phyloP scores from a whole-genome alignment of 2,113 vertebrate genomes.

The Piliocolobus tephrosceles region DNA sequence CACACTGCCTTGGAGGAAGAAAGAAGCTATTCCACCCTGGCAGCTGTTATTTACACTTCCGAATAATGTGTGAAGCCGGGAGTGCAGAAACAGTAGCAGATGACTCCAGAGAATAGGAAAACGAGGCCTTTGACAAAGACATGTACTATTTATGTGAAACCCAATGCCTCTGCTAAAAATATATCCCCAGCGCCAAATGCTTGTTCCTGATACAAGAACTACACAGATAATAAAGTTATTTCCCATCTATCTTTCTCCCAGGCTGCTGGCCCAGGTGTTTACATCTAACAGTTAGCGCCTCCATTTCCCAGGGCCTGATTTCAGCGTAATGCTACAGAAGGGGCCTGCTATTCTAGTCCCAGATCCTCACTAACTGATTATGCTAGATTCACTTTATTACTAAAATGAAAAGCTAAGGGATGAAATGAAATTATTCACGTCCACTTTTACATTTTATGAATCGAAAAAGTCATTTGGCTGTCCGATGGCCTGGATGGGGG shows the following conservation, averaged over 20 bases:
- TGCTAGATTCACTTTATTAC: background rate
- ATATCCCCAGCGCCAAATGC: slow-evolving; percentile 26
- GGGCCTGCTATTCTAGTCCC: background rate
- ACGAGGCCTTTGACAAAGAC: slow-evolving; percentile 33
- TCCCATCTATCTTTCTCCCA: slow-evolving; percentile 4
- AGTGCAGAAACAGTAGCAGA: slow-evolving; percentile 27
- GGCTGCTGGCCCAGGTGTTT: background rate
- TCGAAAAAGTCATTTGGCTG: no score
- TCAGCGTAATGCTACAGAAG: accelerated
- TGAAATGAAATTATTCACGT: background rate
- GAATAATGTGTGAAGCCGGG: background rate
- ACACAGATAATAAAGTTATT: slow-evolving; percentile 51
- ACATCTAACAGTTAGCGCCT: background rate
- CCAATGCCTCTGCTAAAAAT: slow-evolving; percentile 63
- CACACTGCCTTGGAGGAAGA: background rate
- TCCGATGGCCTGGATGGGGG: background rate
- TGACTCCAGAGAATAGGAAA: slow-evolving; percentile 19
- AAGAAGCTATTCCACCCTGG: background rate
- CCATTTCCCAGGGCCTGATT: background rate
- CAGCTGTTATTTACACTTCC: background rate
- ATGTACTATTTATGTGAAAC: slow-evolving; percentile 29
- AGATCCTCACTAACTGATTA: accelerated
- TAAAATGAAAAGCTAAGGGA: background rate
- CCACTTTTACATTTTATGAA: background rate
- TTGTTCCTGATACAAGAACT: slow-evolving; percentile 46